Conservation (phyloP, 2,888 invertebrate genomes). For the Drosophila macrospina region DNA sequence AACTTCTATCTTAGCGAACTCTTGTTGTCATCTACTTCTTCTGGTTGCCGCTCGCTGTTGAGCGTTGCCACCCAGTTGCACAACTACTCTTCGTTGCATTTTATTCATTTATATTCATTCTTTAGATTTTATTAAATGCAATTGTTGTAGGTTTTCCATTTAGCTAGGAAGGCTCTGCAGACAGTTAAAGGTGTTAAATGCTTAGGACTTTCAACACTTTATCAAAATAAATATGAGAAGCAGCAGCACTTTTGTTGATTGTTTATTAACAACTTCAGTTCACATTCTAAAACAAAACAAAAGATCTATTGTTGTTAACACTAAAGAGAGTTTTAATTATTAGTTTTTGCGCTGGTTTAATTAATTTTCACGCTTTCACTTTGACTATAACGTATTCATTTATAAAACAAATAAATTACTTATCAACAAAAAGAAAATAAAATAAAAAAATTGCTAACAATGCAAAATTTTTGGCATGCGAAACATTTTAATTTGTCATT, state of each 20-base stretch:
- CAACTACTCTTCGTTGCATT: too few relatives aligned
- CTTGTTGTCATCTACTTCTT: too few relatives aligned
- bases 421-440: too few relatives aligned
- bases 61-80: too few relatives aligned
- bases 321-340: constrained; percentile 11
- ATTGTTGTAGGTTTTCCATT: too few relatives aligned
- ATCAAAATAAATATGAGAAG: neutral
- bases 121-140: too few relatives aligned
- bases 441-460: constrained; percentile 9
- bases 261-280: neutral
- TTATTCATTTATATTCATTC: too few relatives aligned
- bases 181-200: constrained; percentile 30
- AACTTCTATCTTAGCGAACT: too few relatives aligned
- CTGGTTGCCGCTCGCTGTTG: too few relatives aligned
- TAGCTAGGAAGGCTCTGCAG: constrained; percentile 8
- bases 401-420: constrained; percentile 35
- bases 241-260: neutral
- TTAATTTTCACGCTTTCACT: constrained; percentile 58
- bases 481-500: constrained; percentile 26
- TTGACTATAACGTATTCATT: constrained; percentile 30
- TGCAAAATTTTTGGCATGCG: constrained; percentile 12
- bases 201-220: constrained; percentile 16
- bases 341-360: constrained; percentile 36
- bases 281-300: constrained; percentile 1
- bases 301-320: constrained; percentile 1